Conservation (phyloP, 2,888 invertebrate species). For the Ligdia adustata region DNA sequence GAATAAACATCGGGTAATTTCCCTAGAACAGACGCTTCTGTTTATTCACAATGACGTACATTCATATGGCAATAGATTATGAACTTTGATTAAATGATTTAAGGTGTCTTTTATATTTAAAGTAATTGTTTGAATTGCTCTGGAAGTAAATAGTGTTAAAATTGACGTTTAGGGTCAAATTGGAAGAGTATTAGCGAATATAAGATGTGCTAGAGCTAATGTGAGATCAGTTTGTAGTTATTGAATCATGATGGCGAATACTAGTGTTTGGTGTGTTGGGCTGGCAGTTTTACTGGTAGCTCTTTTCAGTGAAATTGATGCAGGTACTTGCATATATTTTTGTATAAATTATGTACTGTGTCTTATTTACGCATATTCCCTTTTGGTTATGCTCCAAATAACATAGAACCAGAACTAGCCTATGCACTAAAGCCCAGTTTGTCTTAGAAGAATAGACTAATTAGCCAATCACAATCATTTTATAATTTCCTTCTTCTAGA, state of each 20-base stretch:
- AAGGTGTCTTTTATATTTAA: neutral
- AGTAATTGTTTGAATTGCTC: conserved; percentile 2
- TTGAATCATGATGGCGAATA: conserved; percentile 38
- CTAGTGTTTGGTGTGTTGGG: conserved; percentile 29
- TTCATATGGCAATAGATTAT: conserved; percentile 8
- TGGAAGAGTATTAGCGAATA: conserved; percentile 25
- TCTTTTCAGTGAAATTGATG: conserved; percentile 32
- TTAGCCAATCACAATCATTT: too few relatives aligned
- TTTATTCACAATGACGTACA: neutral
- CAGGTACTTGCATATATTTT: too few relatives aligned
- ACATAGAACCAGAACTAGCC: too few relatives aligned
- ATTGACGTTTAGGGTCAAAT: conserved; percentile 32
- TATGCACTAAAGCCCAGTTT: too few relatives aligned
- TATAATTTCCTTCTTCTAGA: too few relatives aligned
- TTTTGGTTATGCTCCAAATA: too few relatives aligned
- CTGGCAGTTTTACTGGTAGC: conserved; percentile 34
- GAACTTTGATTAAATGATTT: conserved; percentile 6
- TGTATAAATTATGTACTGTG: too few relatives aligned
- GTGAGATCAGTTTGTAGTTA: conserved; percentile 23
- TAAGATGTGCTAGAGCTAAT: conserved; percentile 30
- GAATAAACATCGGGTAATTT: conserved; percentile 27
- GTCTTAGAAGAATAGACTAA: too few relatives aligned
- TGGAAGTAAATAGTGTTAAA: conserved; percentile 31
- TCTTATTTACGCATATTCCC: too few relatives aligned
- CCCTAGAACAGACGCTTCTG: conserved; percentile 21